These are phyloP conservation scores for Scatophagus argus DNA, from an alignment of 2,113 vertebrate genomes.

Conservation along the genomic window DNA sequence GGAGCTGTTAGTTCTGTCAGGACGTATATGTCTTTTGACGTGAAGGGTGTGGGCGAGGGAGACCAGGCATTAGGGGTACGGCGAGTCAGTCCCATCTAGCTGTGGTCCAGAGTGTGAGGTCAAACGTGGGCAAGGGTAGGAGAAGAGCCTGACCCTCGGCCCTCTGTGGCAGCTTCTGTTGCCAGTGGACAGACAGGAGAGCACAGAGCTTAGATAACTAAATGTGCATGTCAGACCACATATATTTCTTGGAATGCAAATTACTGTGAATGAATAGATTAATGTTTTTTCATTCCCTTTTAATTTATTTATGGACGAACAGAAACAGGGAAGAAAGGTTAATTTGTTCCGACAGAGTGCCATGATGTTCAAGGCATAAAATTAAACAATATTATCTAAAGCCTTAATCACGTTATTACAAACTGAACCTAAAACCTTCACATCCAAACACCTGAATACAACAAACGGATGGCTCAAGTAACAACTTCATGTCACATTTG, in stretches of 20 bases:
- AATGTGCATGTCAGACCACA: background rate
- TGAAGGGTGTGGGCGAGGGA: conserved; percentile 46
- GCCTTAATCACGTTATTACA: no score
- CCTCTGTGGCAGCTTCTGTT: conserved; percentile 17
- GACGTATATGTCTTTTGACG: conserved; percentile 32
- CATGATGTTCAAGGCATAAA: background rate
- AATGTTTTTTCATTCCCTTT: background rate
- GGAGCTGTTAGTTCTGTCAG: conserved; percentile 67
- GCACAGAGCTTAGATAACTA: conserved; percentile 2
- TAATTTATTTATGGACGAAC: background rate
- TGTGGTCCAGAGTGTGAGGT: conserved; percentile 51
- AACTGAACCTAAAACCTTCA: no score
- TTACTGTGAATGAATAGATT: background rate
- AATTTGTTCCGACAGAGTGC: background rate
- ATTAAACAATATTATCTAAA: no score
- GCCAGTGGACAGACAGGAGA: conserved; percentile 10
- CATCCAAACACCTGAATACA: no score
- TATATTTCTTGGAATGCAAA: background rate
- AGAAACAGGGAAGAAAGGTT: background rate
- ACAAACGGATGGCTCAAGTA: no score
- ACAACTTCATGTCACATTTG: no score
- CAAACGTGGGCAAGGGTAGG: conserved; percentile 49
- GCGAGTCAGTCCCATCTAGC: conserved; percentile 30
- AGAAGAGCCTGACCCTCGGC: conserved; percentile 1
- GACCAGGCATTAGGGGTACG: conserved; percentile 15